phyloP scores from a whole-genome alignment of 2,888 invertebrate genomes.

The Drosophila koepferae region DNA sequence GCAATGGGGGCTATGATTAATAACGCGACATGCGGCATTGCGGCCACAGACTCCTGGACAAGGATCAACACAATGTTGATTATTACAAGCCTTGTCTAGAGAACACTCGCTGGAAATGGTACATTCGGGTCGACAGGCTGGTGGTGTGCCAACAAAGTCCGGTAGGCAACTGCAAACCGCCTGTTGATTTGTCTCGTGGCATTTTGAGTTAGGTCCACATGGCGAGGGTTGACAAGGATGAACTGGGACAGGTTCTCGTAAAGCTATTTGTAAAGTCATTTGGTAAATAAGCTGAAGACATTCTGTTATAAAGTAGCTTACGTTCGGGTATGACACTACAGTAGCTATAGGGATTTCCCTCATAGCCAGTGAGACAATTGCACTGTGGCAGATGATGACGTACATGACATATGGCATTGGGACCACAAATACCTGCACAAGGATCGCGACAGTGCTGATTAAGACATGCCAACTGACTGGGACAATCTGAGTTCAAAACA shows the following conservation, averaged over 20 bases:
- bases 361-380: slow-evolving; percentile 89
- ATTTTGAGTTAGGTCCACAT: slow-evolving; percentile 89
- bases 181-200: slow-evolving; percentile 86
- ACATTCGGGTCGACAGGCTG: slow-evolving; percentile 92
- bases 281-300: slow-evolving; percentile 16
- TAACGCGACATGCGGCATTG: slow-evolving; percentile 86
- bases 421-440: slow-evolving; percentile 91
- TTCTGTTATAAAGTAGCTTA: slow-evolving; percentile 80
- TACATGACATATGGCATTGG: slow-evolving; percentile 91
- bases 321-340: slow-evolving; percentile 86
- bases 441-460: slow-evolving; percentile 91
- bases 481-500: slow-evolving; percentile 90
- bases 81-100: slow-evolving; percentile 88
- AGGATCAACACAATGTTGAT: slow-evolving; percentile 89
- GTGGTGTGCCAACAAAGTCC: slow-evolving; percentile 88
- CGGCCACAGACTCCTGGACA: slow-evolving; percentile 91
- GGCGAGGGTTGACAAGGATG: slow-evolving; percentile 88
- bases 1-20: slow-evolving; percentile 91
- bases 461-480: slow-evolving; percentile 89
- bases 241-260: slow-evolving; percentile 74
- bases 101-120: slow-evolving; percentile 89
- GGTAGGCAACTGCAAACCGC: slow-evolving; percentile 88
- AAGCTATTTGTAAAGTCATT: slow-evolving; percentile 62
- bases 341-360: slow-evolving; percentile 91
- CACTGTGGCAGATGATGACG: slow-evolving; percentile 90